Evolutionary conservation across 2,797 vertebrate species (phyloP), one percentile per base, ranked within the genome.

Genomic region (Gobio occitaniae): DNA sequence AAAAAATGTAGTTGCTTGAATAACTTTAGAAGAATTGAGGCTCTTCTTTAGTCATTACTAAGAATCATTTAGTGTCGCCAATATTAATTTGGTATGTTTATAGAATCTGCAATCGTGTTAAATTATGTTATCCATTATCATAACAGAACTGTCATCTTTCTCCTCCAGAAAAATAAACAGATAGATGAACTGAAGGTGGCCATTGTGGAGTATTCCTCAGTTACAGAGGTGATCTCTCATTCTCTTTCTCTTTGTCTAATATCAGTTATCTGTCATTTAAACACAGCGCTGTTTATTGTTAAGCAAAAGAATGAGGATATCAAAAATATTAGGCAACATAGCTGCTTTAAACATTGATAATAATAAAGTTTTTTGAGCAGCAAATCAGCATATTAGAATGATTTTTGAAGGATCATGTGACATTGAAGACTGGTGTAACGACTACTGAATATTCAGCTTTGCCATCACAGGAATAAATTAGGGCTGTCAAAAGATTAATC

Each of bases 111-210:
- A 61, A 17, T 78, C 38, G 61, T 78, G 21, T 59, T 44, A 15
- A 36, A 82, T 74, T 36, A n/a, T 48, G 16, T 83, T 68, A 17
- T 50, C 25, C 15, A 10, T 36, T 75, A 41, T 65, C 19, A 44
- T 76, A 76, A 38, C 15, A 76, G 21, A 54, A 54, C 63, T 56
- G 48, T 1, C 16, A 6, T 78, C 8, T 66, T 32, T 80, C 75
- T 54, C 29, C 54, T 11, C 77, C 94, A 99, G 97, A 98, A 95
- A 87, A 92, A 91, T 74, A 90, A 94, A 80, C 94, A 94, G 84
- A 95, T 97, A 59, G 92, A 95, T 80, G 97, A 98, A 69, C 93
- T 98, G 48, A 95, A 95, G 85, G 86, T 93, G 82, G 91, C 94
- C 1, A 82, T 98, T 78, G 92, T 91, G 89, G 97, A 99, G 89